A percentile compares a stretch with the other conserved stretches of the same genome.
Conservation (phyloP, 2,797 vertebrate species). For the Sardinella longiceps region DNA sequence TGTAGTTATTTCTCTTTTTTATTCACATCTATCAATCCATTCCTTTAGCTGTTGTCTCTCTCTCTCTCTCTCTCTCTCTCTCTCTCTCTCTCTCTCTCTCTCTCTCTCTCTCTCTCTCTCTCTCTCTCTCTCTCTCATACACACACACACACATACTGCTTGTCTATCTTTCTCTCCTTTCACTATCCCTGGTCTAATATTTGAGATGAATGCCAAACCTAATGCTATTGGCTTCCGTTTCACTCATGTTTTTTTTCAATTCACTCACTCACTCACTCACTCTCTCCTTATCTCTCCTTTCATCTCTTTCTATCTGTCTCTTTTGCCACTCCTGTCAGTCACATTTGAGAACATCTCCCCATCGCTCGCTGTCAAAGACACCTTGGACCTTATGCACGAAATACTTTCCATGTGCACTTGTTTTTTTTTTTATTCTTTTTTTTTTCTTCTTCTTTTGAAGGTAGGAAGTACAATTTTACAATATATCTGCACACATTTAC, state of each 20-base stretch:
- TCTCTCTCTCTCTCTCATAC: slow-evolving; percentile 23
- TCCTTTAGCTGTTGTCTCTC: not conserved
- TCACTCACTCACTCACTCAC: not conserved
- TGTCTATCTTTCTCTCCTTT: slow-evolving; percentile 19
- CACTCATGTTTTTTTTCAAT: slow-evolving; percentile 27
- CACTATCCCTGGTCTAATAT: not conserved
- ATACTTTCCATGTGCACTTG: slow-evolving; percentile 71
- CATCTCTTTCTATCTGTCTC: not conserved
- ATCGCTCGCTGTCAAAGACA: slow-evolving; percentile 59
- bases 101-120: not conserved
- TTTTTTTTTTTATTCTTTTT: slow-evolving; percentile 38
- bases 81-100: slow-evolving; percentile 54
- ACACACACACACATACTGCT: too few relatives aligned
- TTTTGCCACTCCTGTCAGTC: not conserved
- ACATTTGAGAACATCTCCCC: not conserved
- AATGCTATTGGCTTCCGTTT: slow-evolving; percentile 32
- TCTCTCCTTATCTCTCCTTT: not conserved
- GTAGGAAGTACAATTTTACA: slow-evolving; percentile 61
- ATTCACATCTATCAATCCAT: not conserved
- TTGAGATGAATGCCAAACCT: slow-evolving; percentile 39
- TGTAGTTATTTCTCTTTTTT: not conserved
- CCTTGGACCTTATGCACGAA: slow-evolving; percentile 76
- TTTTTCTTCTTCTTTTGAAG: slow-evolving; percentile 58
- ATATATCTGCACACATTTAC: slow-evolving; percentile 50
- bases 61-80: slow-evolving; percentile 37